Base-by-base conservation (phyloP, 2,113 vertebrate species). In the Sapajus apella region DNA sequence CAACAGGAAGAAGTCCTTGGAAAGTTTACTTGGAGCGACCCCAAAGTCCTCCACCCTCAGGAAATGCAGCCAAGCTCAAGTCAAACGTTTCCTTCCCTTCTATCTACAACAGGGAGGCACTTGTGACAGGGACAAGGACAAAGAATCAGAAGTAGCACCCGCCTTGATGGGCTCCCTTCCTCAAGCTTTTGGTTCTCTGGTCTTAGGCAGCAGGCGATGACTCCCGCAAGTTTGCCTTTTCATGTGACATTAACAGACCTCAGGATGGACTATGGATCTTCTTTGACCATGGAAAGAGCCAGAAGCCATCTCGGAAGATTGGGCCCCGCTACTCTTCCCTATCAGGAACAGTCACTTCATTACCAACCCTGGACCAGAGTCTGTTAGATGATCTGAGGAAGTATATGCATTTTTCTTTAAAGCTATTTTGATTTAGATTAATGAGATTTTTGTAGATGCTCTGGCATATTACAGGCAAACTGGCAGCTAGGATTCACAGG, bases 211-310 rank as follows among this genome's bases (percentile, higher is more conserved):
- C 21, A 27, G 3, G 10, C 5, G 68, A 30, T 0, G n/a, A 35
- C 13, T 61, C 52, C 27, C 21, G 32, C 1, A 13, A 12, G 68
- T 13, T 1, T 8, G n/a, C 40, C 61, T 68, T 76, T 27, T 72
- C 32, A 18, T 1, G 14, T 16, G 83, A 16, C 4, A 11, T 2
- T 52, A 13, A 1, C 5, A 47, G 72, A 87, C 52, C 55, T 75
- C 8, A 16, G 35, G 8, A 23, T 0, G 1, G 47, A 58, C 43
- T 52, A 5, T 1, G 13, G 52, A 1, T 20, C 35, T 5, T 64
- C 75, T 75, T n/a, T 37, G 35, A 18, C 50, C 66, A 20, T 3
- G 9, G 43, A 23, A 8, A 35, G 91, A 17, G 12, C 58, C 7
- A 2, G 76, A 73, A 43, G 47, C 52, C 52, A 50, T 0, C 30